Evolutionary conservation across 2,113 vertebrate genomes (phyloP).

Genomic region (Lucifuga dentata): DNA sequence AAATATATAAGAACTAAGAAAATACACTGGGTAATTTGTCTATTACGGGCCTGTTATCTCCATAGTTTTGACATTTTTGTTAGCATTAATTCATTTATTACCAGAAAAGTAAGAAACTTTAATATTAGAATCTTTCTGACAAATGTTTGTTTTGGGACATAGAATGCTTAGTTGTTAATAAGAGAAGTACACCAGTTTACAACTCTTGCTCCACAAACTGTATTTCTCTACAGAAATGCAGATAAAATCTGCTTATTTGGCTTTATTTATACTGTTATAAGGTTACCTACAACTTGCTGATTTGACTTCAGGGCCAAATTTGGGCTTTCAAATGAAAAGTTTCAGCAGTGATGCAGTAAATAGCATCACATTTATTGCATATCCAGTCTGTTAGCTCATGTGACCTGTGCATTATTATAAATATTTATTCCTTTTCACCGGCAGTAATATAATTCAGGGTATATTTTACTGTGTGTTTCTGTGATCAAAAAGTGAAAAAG

Average conservation of each 20-base stretch:
- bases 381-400: neutral
- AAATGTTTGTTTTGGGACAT: neutral
- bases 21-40: too few species aligned
- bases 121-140: too few species aligned
- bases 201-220: neutral
- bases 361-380: neutral
- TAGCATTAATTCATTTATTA: too few species aligned
- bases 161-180: slow-evolving; percentile 1
- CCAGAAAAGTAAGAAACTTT: too few species aligned
- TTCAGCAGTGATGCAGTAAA: neutral
- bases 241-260: neutral
- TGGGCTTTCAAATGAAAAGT: too few species aligned
- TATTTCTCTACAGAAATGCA: neutral
- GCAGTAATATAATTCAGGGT: neutral
- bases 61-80: too few species aligned
- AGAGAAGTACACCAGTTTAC: neutral
- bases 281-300: too few species aligned
- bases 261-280: neutral
- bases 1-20: too few species aligned
- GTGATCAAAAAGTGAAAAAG: neutral
- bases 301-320: too few species aligned
- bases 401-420: neutral
- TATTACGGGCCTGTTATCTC: too few species aligned
- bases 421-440: neutral
- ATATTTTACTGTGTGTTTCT: neutral